Evolutionary conservation across 1,140 invertebrate genomes (phyloP).

Genomic region (Drosophila bocki): DNA sequence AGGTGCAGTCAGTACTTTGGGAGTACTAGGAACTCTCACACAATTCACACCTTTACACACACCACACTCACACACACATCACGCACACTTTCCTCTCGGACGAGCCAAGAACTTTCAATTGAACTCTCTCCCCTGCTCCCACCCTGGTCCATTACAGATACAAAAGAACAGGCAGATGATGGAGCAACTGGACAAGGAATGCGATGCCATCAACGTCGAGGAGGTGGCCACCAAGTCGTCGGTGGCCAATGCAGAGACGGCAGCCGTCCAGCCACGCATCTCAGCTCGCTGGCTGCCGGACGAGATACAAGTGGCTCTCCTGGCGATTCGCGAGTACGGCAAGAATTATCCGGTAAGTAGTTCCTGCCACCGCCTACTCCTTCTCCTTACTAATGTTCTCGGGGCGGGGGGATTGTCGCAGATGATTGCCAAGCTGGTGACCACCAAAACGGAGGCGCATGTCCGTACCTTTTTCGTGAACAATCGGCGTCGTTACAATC

Average conservation of each 20-base stretch:
- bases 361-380: accelerated
- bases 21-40: neutral
- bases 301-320: conserved; percentile 95
- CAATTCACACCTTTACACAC: neutral
- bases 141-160: conserved; percentile 88
- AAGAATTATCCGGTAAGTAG: conserved; percentile 93
- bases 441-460: conserved; percentile 97
- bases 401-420: neutral
- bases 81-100: neutral
- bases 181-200: conserved; percentile 91
- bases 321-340: conserved; percentile 97
- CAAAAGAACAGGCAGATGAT: conserved; percentile 97
- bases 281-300: conserved; percentile 97
- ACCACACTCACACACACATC: conserved; percentile 1
- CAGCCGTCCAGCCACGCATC: conserved; percentile 88
- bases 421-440: conserved; percentile 97
- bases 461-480: conserved; percentile 95
- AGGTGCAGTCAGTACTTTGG: neutral
- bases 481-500: conserved; percentile 94
- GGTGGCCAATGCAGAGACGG: conserved; percentile 89
- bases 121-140: conserved; percentile 49
- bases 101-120: conserved; percentile 58
- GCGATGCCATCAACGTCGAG: conserved; percentile 40
- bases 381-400: neutral
- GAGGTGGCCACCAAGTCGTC: conserved; percentile 32